Evolutionary conservation across 2,113 vertebrate species (phyloP).

Genomic region (Pseudopipra pipra): DNA sequence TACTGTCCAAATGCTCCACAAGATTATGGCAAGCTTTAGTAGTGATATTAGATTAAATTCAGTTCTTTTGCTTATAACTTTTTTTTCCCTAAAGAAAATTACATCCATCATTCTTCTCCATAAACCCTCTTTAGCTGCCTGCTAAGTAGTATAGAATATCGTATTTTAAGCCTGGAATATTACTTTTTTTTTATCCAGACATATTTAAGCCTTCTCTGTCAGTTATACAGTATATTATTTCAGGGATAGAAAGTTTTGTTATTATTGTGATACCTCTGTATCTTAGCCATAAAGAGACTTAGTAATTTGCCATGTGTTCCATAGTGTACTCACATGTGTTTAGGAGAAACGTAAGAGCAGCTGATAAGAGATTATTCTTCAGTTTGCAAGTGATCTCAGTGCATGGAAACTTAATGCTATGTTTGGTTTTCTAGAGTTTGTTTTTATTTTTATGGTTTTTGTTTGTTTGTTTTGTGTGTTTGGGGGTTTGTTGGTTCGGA

Average conservation of each 20-base stretch:
- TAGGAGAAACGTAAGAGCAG: background rate
- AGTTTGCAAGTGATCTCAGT: background rate
- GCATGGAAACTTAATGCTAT: background rate
- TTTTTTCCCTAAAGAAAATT: slow-evolving; percentile 78
- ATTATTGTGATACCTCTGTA: background rate
- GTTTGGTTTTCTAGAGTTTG: background rate
- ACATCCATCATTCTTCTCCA: slow-evolving; percentile 77
- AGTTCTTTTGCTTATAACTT: slow-evolving; percentile 85
- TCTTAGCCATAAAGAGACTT: slow-evolving; percentile 7
- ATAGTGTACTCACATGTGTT: background rate
- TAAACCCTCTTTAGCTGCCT: slow-evolving; percentile 76
- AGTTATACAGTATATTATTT: slow-evolving; percentile 20
- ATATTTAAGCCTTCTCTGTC: slow-evolving; percentile 55
- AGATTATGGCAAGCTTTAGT: slow-evolving; percentile 80
- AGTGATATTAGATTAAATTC: slow-evolving; percentile 89
- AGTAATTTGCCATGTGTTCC: background rate
- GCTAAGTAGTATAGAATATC: slow-evolving; percentile 52
- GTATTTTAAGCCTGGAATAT: slow-evolving; percentile 58
- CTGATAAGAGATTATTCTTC: background rate
- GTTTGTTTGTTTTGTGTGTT: background rate
- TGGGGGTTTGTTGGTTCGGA: too few relatives aligned
- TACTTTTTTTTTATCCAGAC: slow-evolving; percentile 57
- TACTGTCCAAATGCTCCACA: slow-evolving; percentile 67
- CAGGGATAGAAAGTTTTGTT: slow-evolving; percentile 14
- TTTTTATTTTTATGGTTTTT: background rate